Percentiles rank a stretch among this genome's conserved stretches.
Conservation (phyloP, 2,113 vertebrate species). For the Pithys albifrons region DNA sequence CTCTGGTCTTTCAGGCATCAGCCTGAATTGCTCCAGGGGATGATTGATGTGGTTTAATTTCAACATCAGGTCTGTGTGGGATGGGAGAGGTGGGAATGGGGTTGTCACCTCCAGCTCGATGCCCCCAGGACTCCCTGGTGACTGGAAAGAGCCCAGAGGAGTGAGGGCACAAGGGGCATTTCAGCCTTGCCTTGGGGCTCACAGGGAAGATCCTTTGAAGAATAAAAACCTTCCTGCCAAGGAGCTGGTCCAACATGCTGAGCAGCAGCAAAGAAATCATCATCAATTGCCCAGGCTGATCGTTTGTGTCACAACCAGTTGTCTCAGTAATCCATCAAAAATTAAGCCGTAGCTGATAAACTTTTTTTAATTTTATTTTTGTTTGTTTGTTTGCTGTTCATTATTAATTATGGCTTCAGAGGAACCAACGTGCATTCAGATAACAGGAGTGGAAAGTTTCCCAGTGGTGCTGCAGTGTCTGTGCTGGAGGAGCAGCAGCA, state of each 20-base stretch:
- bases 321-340: neutral
- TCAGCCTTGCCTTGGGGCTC: neutral
- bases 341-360: neutral
- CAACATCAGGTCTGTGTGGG: neutral
- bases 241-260: neutral
- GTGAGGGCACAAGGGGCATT: neutral
- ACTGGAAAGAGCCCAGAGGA: neutral
- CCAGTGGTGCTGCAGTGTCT: neutral
- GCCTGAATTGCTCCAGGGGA: neutral
- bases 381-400: neutral
- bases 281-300: neutral
- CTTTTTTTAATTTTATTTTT: fast-evolving
- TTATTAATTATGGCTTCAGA: neutral
- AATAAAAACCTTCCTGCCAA: neutral
- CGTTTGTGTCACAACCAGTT: neutral
- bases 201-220: neutral
- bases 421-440: neutral
- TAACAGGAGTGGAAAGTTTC: neutral
- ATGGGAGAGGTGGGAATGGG: neutral
- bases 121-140: neutral
- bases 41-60: neutral
- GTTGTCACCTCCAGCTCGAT: neutral
- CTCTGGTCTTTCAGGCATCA: neutral
- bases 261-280: neutral
- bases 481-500: neutral